Evolutionary conservation across 2,888 invertebrate species (phyloP).

Genomic region (Ichneumoninae sp.): DNA sequence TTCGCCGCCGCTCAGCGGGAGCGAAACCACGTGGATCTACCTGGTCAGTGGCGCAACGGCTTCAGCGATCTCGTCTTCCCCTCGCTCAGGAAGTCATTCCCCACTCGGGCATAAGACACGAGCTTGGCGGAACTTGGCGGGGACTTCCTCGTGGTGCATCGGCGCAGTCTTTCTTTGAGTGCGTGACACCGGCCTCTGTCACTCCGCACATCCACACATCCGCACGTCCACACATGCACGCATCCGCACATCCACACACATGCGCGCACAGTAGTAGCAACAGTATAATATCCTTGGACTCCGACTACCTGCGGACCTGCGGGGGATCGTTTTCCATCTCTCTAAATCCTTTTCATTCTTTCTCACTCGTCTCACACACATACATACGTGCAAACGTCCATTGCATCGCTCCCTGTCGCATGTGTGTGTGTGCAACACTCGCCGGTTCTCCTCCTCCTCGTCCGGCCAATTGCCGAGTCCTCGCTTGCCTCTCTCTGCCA

Average conservation of each 20-base stretch:
- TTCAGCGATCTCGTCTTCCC: background rate
- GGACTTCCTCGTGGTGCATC: slow-evolving; percentile 23
- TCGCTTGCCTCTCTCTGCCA: slow-evolving; percentile 76
- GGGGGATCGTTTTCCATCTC: slow-evolving; percentile 29
- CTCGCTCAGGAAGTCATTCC: background rate
- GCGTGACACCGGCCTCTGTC: background rate
- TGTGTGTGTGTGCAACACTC: slow-evolving; percentile 40
- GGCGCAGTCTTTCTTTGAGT: background rate
- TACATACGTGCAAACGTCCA: slow-evolving; percentile 9
- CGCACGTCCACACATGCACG: background rate
- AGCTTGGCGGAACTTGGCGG: slow-evolving; percentile 22
- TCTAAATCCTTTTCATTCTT: slow-evolving; percentile 36
- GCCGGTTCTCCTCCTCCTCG: slow-evolving; percentile 67
- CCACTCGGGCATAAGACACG: background rate
- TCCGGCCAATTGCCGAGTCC: slow-evolving; percentile 74
- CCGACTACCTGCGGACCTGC: slow-evolving; percentile 1
- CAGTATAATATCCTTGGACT: slow-evolving; percentile 23
- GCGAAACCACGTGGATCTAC: slow-evolving; percentile 52
- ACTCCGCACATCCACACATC: background rate
- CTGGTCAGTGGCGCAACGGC: slow-evolving; percentile 30
- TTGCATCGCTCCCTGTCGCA: slow-evolving; percentile 32
- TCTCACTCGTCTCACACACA: slow-evolving; percentile 24
- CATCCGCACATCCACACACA: background rate
- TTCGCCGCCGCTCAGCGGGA: slow-evolving; percentile 58
- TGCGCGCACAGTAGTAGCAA: background rate